Evolutionary conservation across 2,113 vertebrate genomes (phyloP), one percentile per base, ranked within the genome.

Genomic region (Crotophaga sulcirostris): DNA sequence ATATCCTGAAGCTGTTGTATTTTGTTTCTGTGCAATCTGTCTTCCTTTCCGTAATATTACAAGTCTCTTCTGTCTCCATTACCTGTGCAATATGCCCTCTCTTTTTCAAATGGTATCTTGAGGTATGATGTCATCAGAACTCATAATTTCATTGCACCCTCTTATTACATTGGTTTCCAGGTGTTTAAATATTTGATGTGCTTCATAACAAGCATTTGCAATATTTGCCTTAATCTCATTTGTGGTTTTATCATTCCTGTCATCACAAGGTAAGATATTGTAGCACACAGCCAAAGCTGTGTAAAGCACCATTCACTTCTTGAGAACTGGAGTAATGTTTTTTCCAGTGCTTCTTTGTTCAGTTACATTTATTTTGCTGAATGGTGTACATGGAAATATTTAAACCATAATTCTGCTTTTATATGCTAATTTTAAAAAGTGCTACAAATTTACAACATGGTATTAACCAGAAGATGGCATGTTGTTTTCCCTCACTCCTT

Each of bases 401-500:
- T 82, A 85, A 95, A 95, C 60, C 69, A 17, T 86, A 94, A 78
- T 94, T 91, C 73, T 91, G 59, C 86, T 66, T 92, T 84, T 88
- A 77, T 94, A 81, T 76, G 80, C 84, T 58, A 36, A 93, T 87
- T 79, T 18, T 34, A 83, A 95, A 34, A 86, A 90, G 16, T 93
- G 66, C 87, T 94, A 86, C 34, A 24, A 68, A 94, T 67, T 51
- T 84, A 89, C 81, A 93, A 83, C 56, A 70, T 36, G 73, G 62
- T 94, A 69, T 95, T 96, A 94, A 85, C 70, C 87, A 84, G 90
- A 96, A 92, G 93, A 88, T 92, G 96, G 96, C 96, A 95, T 96
- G 92, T 95, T 95, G 92, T 97, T 95, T 87, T 94, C 95, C 78
- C 95, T 96, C 92, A 8, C 63, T 96, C 69, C 66, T 96, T 96